Conservation (phyloP, 1,140 invertebrate genomes). For the Caenorhabditis briggsae region DNA sequence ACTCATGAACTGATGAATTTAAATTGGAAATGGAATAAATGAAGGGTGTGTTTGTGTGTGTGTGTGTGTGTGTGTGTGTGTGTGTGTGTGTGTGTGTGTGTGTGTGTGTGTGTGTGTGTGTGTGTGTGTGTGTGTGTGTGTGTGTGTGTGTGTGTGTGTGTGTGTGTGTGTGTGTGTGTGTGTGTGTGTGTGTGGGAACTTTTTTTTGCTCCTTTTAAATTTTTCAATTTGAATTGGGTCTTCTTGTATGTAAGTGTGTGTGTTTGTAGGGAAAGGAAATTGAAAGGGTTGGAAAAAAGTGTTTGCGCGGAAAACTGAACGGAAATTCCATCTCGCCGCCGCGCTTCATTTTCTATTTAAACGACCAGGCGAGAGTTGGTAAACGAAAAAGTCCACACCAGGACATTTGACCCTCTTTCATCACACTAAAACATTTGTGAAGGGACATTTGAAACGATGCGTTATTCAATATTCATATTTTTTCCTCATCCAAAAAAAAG, state of each 20-base stretch:
- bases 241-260: not conserved
- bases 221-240: slow-evolving; percentile 41
- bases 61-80: slow-evolving; percentile 18
- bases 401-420: slow-evolving; percentile 7
- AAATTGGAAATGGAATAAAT: slow-evolving; percentile 40
- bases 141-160: slow-evolving; percentile 18
- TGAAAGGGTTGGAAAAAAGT: slow-evolving; percentile 24
- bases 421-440: not conserved
- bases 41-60: not conserved
- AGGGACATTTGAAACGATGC: slow-evolving; percentile 43
- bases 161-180: slow-evolving; percentile 8
- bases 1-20: slow-evolving; percentile 16
- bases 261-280: slow-evolving; percentile 41
- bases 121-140: not conserved
- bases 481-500: not conserved
- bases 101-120: not conserved
- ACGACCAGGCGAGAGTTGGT: not conserved
- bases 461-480: slow-evolving; percentile 56
- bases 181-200: not conserved
- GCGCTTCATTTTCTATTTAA: slow-evolving; percentile 4
- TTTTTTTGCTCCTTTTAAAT: no score
- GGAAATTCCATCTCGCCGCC: not conserved
- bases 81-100: not conserved
- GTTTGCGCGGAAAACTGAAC: not conserved
- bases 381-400: not conserved